A percentile compares a stretch with the other conserved stretches of the same genome.
Conservation (phyloP, 2,797 vertebrate genomes). For the Mycteria americana region DNA sequence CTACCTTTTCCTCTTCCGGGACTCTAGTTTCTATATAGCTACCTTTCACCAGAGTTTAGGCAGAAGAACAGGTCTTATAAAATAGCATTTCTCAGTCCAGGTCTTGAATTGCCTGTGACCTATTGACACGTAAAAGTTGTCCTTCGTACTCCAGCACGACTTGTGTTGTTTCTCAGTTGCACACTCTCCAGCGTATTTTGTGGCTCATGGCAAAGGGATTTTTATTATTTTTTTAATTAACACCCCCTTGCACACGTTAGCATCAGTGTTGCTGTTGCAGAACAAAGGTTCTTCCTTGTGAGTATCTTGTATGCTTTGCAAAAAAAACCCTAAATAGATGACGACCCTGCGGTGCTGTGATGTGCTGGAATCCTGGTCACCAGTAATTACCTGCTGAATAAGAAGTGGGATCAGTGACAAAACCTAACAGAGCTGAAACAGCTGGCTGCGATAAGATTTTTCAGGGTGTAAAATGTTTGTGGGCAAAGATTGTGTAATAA, state of each 20-base stretch:
- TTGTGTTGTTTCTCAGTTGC: not conserved
- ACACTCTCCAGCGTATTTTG: not conserved
- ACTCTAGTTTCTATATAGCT: not conserved
- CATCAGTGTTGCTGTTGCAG: not conserved
- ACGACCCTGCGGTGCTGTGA: not conserved
- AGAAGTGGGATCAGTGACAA: not conserved
- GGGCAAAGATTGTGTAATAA: constrained; percentile 4
- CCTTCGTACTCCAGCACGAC: not conserved
- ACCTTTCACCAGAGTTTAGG: not conserved
- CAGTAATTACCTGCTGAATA: constrained; percentile 15
- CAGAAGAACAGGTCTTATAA: not conserved
- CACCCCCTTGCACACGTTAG: not conserved
- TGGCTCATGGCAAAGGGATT: not conserved
- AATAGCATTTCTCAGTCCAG: not conserved
- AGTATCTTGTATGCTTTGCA: not conserved
- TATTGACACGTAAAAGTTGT: not conserved
- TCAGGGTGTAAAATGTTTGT: constrained; percentile 10
- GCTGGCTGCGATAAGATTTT: not conserved
- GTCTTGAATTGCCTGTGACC: not conserved
- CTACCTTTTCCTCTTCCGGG: not conserved
- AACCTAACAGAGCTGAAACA: not conserved
- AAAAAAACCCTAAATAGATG: not conserved
- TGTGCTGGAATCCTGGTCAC: not conserved
- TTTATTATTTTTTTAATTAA: not conserved
- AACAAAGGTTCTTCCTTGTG: not conserved